phyloP scores from a whole-genome alignment of 64 coral and sea anemone species.

The Actinia equina region DNA sequence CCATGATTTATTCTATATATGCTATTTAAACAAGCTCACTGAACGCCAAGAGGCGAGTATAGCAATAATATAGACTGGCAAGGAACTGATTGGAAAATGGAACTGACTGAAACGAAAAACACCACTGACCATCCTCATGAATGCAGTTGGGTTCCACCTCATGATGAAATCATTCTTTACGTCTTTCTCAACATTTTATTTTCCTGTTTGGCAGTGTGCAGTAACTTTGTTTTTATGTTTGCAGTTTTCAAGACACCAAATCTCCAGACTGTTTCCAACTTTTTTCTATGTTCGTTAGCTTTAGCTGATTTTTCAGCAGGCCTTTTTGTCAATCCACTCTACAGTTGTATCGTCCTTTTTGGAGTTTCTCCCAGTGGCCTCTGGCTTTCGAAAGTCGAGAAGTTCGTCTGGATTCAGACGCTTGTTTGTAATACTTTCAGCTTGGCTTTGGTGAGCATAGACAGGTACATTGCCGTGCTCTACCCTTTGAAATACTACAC shows the following conservation, averaged over 20 bases:
- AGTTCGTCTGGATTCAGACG: slow-evolving; percentile 51
- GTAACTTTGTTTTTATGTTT: slow-evolving; percentile 9
- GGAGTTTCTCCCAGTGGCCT: slow-evolving; percentile 18
- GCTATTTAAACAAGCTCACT: neutral
- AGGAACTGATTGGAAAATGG: neutral
- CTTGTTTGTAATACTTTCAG: slow-evolving; percentile 28
- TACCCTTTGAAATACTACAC: slow-evolving; percentile 26
- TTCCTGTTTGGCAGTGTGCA: neutral
- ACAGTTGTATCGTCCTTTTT: slow-evolving; percentile 11
- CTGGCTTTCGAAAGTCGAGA: slow-evolving; percentile 30
- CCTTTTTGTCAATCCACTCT: slow-evolving; percentile 34
- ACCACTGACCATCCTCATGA: neutral
- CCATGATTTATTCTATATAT: too few relatives aligned
- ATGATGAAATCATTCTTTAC: neutral
- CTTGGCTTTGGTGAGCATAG: slow-evolving; percentile 45
- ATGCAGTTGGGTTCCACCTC: neutral
- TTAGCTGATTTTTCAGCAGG: slow-evolving; percentile 34
- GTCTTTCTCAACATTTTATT: neutral
- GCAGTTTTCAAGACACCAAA: neutral
- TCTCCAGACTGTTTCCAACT: slow-evolving; percentile 30
- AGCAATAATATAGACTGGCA: neutral
- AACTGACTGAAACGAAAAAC: neutral
- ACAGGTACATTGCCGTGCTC: slow-evolving; percentile 42
- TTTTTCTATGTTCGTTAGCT: slow-evolving; percentile 33
- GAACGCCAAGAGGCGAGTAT: neutral